Base-by-base conservation (phyloP, 2,113 vertebrate species). In the Mobula hypostoma region DNA sequence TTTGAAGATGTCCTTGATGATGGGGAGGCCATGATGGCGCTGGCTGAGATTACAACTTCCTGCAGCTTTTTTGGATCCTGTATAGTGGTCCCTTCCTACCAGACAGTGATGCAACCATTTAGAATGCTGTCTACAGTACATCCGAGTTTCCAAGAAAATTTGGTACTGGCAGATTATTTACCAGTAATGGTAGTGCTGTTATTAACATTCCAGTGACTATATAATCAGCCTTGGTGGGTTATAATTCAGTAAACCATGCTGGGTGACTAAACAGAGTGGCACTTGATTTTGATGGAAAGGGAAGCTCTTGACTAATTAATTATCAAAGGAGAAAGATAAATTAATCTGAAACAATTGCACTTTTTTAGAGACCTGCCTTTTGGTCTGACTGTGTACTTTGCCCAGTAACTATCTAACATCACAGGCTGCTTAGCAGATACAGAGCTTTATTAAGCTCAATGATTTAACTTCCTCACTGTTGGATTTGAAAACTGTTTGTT, bases 401-500 rank as follows among this genome's bases (percentile, higher is more conserved):
- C 82, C 48, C 48, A 61, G 24, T 15, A 36, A 48, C 48, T 14
- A 63, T 29, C 61, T 61, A 87, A 61, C 9, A 9, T 61, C 48
- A n/a, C 82, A 85, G 24, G 82, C 17, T 74, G 48, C 24, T 36
- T 61, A 61, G 56, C 83, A 61, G 24, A 87, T 15, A 56, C 21
- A 21, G 56, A 85, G 48, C 82, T 85, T 58, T 17, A 21, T 87
- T 63, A n/a, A 63, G 29, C 12, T 88, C 29, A 88, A 66, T 32
- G 61, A n/a, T 88, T 88, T 29, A 88, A 88, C 15, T 9, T 66
- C 85, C 85, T 88, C 85, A 66, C 85, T 9, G 66, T 14, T 7
- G n/a, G 85, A n/a, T 66, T 88, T 88, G n/a, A 63, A 63, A 63
- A 27, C 66, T 88, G 32, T 66, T 88, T 88, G 61, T 88, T 66